Conservation (phyloP, 2,888 invertebrate species). For the Trichacis sp. region DNA sequence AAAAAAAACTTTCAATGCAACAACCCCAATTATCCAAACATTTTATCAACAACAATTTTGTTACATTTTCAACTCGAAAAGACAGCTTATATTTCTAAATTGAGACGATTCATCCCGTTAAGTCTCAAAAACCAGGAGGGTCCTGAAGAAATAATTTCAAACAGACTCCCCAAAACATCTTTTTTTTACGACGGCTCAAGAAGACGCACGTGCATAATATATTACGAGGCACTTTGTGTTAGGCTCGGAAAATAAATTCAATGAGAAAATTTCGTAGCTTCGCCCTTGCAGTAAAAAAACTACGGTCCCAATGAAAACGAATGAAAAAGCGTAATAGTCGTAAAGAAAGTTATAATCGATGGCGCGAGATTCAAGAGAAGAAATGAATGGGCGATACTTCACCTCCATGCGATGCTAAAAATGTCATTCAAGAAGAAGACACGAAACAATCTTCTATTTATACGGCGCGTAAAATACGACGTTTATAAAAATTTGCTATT, state of each 20-base stretch:
- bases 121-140: too few relatives aligned
- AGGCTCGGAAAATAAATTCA: slow-evolving; percentile 44
- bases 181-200: slow-evolving; percentile 59
- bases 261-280: slow-evolving; percentile 38
- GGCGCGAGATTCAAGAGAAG: slow-evolving; percentile 14
- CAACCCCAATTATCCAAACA: too few relatives aligned
- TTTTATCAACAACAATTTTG: too few relatives aligned
- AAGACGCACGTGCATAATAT: slow-evolving; percentile 50
- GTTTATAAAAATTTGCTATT: slow-evolving; percentile 1
- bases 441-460: background rate
- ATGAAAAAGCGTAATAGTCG: slow-evolving; percentile 31
- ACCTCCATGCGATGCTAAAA: slow-evolving; percentile 1
- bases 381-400: background rate
- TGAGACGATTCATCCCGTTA: too few relatives aligned
- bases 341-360: slow-evolving; percentile 40
- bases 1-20: too few relatives aligned
- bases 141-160: too few relatives aligned
- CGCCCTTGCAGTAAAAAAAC: slow-evolving; percentile 26
- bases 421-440: background rate
- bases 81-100: too few relatives aligned
- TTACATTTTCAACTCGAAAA: too few relatives aligned
- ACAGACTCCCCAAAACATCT: too few relatives aligned
- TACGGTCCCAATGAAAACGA: slow-evolving; percentile 32
- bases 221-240: slow-evolving; percentile 48
- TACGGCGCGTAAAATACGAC: slow-evolving; percentile 1